phyloP scores from a whole-genome alignment of 2,113 vertebrate genomes.

The Centropus unirufus region DNA sequence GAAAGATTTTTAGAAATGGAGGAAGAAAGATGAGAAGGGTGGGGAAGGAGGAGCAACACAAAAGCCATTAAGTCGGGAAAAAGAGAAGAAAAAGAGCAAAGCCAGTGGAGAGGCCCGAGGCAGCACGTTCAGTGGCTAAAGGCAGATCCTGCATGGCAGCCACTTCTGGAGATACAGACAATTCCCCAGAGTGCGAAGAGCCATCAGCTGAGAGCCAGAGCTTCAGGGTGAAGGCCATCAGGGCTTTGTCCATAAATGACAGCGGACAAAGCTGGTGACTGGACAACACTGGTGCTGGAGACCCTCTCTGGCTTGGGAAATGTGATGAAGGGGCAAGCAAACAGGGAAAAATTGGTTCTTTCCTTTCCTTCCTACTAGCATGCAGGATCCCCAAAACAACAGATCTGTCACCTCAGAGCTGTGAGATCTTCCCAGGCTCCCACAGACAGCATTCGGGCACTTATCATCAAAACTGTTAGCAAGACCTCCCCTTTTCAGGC shows the following conservation, averaged over 20 bases:
- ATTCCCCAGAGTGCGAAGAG: not conserved
- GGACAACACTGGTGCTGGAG: fast-evolving
- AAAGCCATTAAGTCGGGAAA: not conserved
- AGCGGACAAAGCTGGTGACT: not conserved
- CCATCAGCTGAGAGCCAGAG: not conserved
- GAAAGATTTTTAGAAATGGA: not conserved
- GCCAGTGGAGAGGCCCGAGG: not conserved
- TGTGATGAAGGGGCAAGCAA: not conserved
- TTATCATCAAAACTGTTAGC: not conserved
- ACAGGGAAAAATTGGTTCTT: not conserved
- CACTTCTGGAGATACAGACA: not conserved
- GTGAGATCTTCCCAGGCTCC: not conserved
- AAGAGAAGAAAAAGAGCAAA: not conserved
- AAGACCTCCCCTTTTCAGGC: not conserved
- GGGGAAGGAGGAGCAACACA: not conserved
- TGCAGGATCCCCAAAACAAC: not conserved
- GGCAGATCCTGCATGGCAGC: not conserved
- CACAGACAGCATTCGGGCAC: not conserved
- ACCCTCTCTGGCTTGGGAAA: not conserved
- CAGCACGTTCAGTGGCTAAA: not conserved
- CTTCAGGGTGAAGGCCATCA: not conserved
- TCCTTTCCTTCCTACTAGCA: not conserved
- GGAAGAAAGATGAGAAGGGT: not conserved
- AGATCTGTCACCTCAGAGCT: not conserved
- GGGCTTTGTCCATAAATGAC: not conserved